These are phyloP conservation scores for Pseudococcus viburni DNA, from an alignment of 2,888 invertebrate species.

Conservation along the genomic window DNA sequence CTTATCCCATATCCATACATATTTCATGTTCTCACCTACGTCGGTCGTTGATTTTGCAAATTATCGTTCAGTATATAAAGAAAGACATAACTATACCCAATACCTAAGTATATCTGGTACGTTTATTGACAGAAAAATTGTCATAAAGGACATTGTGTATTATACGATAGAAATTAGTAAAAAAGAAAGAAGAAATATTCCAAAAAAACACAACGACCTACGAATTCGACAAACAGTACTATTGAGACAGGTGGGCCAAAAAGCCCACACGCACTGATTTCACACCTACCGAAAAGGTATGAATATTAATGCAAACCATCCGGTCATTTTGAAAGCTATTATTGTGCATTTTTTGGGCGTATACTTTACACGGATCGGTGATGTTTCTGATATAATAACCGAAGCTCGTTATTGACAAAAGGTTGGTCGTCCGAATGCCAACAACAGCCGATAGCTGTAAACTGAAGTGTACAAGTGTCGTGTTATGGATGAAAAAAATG, in stretches of 20 bases:
- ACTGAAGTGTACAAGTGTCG: background rate
- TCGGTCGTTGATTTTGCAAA: constrained; percentile 5
- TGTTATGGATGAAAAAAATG: background rate
- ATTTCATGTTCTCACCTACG: constrained; percentile 25
- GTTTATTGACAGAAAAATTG: background rate
- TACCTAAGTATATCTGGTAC: too few species aligned
- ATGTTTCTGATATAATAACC: constrained; percentile 38
- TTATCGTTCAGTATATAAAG: background rate
- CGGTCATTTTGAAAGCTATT: constrained; percentile 52
- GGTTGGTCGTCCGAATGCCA: constrained; percentile 48
- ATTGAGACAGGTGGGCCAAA: constrained; percentile 33
- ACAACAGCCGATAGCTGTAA: background rate
- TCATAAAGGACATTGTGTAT: background rate
- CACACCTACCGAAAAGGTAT: constrained; percentile 52
- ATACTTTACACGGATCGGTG: constrained; percentile 32
- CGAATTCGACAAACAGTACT: background rate
- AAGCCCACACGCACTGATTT: constrained; percentile 52
- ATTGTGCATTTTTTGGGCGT: constrained; percentile 49
- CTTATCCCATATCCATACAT: background rate
- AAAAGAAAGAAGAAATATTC: background rate
- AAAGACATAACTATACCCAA: background rate
- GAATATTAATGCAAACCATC: constrained; percentile 53
- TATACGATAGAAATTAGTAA: background rate
- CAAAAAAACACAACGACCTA: constrained; percentile 6
- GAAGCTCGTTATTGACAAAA: constrained; percentile 55